Evolutionary conservation across 1,140 invertebrate species (phyloP).

Genomic region (Drosophila kepulauana): DNA sequence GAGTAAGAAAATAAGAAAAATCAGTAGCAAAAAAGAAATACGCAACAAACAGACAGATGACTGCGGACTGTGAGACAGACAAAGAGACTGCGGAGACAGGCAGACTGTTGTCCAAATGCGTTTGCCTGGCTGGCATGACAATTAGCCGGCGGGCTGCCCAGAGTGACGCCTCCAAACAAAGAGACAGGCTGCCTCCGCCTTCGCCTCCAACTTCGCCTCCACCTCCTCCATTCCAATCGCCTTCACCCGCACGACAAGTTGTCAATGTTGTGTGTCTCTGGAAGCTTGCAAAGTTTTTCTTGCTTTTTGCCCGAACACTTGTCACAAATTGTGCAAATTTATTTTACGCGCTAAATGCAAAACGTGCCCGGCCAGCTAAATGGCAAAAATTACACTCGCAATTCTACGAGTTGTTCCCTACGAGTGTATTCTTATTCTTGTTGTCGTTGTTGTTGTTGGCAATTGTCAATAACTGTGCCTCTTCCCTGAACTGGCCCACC

Average conservation of each 20-base stretch:
- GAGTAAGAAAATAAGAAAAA: conserved; percentile 60
- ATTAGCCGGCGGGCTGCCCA: conserved; percentile 73
- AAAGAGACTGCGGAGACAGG: conserved; percentile 35
- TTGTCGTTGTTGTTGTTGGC: conserved; percentile 9
- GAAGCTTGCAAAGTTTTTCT: conserved; percentile 18
- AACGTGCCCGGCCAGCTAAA: conserved; percentile 80
- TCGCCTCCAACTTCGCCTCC: neutral
- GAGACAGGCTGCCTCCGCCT: conserved; percentile 29
- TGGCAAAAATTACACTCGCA: conserved; percentile 71
- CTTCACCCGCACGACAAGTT: conserved; percentile 43
- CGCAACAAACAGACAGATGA: conserved; percentile 43
- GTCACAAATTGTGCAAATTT: conserved; percentile 82
- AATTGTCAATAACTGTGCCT: conserved; percentile 72
- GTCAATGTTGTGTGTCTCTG: conserved; percentile 70
- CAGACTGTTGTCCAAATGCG: conserved; percentile 52
- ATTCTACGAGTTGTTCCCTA: neutral
- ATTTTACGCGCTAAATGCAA: conserved; percentile 82
- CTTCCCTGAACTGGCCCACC: conserved; percentile 66
- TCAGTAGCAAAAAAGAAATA: conserved; percentile 46
- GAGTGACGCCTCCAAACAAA: conserved; percentile 76
- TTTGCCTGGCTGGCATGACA: conserved; percentile 75
- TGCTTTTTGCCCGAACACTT: conserved; percentile 63
- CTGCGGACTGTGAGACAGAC: conserved; percentile 9
- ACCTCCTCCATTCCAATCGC: neutral
- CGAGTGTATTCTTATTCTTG: neutral